Evolutionary conservation across 1,140 invertebrate species (phyloP), one percentile per base, ranked within the genome.

Genomic region (Drosophila repleta): DNA sequence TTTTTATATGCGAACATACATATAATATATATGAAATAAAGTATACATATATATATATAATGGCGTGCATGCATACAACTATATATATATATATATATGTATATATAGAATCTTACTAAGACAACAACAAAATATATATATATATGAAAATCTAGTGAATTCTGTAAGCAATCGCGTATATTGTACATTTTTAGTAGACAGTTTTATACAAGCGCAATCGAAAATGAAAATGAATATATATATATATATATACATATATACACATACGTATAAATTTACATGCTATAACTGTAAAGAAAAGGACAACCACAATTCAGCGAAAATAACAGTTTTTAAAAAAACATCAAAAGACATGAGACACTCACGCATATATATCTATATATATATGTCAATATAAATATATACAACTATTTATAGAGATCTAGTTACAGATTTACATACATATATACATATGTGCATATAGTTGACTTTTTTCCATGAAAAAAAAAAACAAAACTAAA

Each of bases 261-360:
- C 6, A 46, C 15, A 46, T 17, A 46, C 32, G 49, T 37, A 61
- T 3, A 41, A 26, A 10, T 18, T 55, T 48, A 46, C 29, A 37
- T 63, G 49, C 17, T 32, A n/a, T n/a, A 49, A 32, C 60, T 85
- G 81, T 87, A 85, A 62, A 26, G 39, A 58, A 41, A 61, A 29
- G 41, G 32, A 39, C 2, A 45, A 4, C 48, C 21, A 51, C 20
- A 13, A 32, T 49, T 35, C 32, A 65, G 45, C 41, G 45, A 62
- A 37, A 60, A 57, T 32, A 53, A 58, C 37, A 62, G 81, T 84
- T 84, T 84, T 84, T 80, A 85, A 80, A 85, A 80, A 85, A 80
- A 51, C 49, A 32, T 24, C 18, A 83, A 55, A 51, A 46, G 51
- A 63, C 32, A 15, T 24, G 24, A 43, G 58, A 20, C 26, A 63